phyloP scores from a whole-genome alignment of 2,797 vertebrate species.

The Gallinago solitaria region DNA sequence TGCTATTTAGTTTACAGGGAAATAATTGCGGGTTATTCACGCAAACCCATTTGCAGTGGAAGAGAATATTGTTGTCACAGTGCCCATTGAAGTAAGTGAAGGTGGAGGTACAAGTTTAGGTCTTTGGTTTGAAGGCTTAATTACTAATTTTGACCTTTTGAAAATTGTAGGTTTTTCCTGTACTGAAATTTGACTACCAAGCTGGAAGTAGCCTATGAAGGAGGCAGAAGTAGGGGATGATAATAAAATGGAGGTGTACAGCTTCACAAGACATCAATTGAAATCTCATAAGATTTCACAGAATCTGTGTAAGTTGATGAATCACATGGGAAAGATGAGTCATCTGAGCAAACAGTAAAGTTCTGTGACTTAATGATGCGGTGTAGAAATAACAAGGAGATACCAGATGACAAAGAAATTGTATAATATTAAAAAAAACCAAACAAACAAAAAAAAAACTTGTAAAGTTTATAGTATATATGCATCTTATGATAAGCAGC shows the following conservation, averaged over 20 bases:
- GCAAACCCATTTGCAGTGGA: neutral
- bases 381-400: slow-evolving; percentile 12
- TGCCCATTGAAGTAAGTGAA: neutral
- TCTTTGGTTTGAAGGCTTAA: neutral
- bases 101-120: neutral
- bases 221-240: neutral
- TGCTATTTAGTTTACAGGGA: neutral
- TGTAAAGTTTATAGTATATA: neutral
- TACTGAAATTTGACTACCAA: neutral
- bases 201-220: neutral
- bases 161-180: neutral
- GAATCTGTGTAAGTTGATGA: slow-evolving; percentile 23
- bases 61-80: neutral
- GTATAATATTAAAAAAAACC: neutral
- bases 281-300: slow-evolving; percentile 19
- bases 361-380: slow-evolving; percentile 12
- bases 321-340: slow-evolving; percentile 55
- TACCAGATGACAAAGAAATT: slow-evolving; percentile 8
- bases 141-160: neutral
- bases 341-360: slow-evolving; percentile 36
- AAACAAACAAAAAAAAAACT: neutral
- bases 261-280: slow-evolving; percentile 12
- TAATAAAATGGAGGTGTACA: slow-evolving; percentile 17
- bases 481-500: neutral
- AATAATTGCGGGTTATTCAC: neutral